A percentile compares a stretch with the other conserved stretches of the same genome.
phyloP scores from a whole-genome alignment of 30 jellyfish, hydroid and myxozoan species.

The Calvadosia cruxmelitensis region DNA sequence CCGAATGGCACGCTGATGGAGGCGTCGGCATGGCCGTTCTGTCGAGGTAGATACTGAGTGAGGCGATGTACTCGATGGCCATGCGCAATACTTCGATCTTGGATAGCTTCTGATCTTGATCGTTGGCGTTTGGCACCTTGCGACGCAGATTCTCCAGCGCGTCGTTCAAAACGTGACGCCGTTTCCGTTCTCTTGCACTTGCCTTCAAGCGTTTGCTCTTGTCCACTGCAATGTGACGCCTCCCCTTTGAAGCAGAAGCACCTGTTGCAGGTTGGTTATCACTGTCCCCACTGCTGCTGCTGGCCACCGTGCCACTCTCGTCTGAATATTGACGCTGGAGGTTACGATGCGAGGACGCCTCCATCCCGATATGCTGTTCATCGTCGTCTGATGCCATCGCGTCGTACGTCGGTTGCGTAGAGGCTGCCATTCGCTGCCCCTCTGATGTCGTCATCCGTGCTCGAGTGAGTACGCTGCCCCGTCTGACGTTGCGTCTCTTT shows the following conservation, averaged over 20 bases:
- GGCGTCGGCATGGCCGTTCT: conserved; percentile 6
- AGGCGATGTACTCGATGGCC: conserved; percentile 84
- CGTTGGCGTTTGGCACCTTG: conserved; percentile 58
- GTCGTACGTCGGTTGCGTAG: too few species aligned
- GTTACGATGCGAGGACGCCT: too few species aligned
- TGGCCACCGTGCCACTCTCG: conserved; percentile 25
- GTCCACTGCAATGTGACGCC: conserved; percentile 20
- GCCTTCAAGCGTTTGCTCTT: conserved; percentile 67
- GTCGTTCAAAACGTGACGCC: conserved; percentile 85
- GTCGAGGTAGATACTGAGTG: conserved; percentile 49
- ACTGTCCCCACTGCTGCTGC: conserved; percentile 29
- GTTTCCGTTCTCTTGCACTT: conserved; percentile 84
- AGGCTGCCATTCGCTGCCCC: too few species aligned
- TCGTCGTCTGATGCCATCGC: background rate
- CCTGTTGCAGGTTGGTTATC: conserved; percentile 8
- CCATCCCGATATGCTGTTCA: too few species aligned
- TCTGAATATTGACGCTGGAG: too few species aligned
- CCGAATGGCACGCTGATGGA: background rate
- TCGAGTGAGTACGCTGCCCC: too few species aligned
- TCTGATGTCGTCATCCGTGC: too few species aligned
- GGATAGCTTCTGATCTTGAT: conserved; percentile 58
- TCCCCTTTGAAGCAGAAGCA: too few species aligned
- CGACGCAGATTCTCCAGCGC: conserved; percentile 67
- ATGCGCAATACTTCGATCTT: conserved; percentile 74
- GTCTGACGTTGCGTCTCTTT: too few species aligned